Conservation (phyloP, 2,113 vertebrate species). For the Cacatua alba region DNA sequence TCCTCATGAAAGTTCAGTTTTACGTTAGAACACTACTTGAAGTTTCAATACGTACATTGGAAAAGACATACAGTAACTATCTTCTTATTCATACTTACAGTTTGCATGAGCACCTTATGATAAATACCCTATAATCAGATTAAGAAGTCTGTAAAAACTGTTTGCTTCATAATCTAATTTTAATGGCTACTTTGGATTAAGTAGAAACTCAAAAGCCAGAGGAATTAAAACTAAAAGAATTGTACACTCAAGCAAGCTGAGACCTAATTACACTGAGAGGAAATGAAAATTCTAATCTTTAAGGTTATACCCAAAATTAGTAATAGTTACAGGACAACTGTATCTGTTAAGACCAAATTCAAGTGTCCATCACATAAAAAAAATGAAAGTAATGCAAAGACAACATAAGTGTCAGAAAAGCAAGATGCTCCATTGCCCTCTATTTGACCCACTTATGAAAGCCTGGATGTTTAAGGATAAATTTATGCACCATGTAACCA, state of each 20-base stretch:
- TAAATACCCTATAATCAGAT: background rate
- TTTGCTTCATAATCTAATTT: background rate
- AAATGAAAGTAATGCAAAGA: background rate
- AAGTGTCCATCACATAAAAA: background rate
- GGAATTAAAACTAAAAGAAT: background rate
- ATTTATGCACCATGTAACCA: background rate
- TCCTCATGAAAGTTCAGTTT: background rate
- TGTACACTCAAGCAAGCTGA: background rate
- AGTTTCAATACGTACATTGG: background rate
- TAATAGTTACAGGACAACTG: background rate
- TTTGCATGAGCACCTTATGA: background rate
- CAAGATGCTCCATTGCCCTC: background rate
- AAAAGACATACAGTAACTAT: background rate
- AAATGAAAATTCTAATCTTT: background rate
- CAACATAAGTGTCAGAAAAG: background rate
- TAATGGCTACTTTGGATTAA: background rate
- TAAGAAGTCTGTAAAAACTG: background rate
- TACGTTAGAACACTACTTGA: background rate
- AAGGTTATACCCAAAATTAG: background rate
- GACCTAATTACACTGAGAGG: background rate
- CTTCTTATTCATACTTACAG: background rate
- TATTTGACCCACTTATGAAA: background rate
- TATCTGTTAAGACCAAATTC: background rate
- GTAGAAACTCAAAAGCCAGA: background rate
- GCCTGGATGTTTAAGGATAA: background rate